Evolutionary conservation across 2,797 vertebrate genomes (phyloP), one percentile per base, ranked within the genome.

Genomic region (Luscinia luscinia): DNA sequence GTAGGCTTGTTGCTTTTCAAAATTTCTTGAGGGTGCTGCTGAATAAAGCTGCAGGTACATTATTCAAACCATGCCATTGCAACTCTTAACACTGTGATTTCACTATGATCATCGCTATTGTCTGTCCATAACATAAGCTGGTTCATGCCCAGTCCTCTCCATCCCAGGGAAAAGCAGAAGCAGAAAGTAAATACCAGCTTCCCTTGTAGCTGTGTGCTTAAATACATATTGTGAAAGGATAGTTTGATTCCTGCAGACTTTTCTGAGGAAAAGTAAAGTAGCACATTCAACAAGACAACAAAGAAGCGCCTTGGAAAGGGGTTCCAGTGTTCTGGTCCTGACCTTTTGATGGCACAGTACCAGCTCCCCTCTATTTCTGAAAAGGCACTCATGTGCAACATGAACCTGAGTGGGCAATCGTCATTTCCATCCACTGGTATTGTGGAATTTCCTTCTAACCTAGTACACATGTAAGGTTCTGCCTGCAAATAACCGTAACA

Each of bases 341-440:
- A 28, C 32, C 54, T 69, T 89, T 38, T 75, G 54, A n/a, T 24
- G 19, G 9, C 18, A 11, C 10, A 28, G 3, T 76, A 57, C 32
- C 75, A 76, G 10, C 45, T 77, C 21, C 18, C 11, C 22, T 51
- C 52, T 41, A 1, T 84, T 89, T 79, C 48, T 88, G 45, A 45
- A 58, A 38, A 69, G 59, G 4, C 16, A 6, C 9, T 78, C 24
- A 24, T 0, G 0, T 55, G 36, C 45, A 51, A 57, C 59, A 1
- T 21, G 13, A 26, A n/a, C 26, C 9, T 0, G 0, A 73, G 59
- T 15, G 16, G 38, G 17, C 9, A 21, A 3, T 38, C 70, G 30
- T 64, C 9, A 17, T 85, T 64, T 62, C 41, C 9, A 34, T 48
- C 41, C 24, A 0, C n/a, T 36, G 38, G 4, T 41, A 6, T 5